A percentile compares a stretch with the other conserved stretches of the same genome.
phyloP scores from a whole-genome alignment of 2,113 vertebrate genomes.

The Rhizomys pruinosus region DNA sequence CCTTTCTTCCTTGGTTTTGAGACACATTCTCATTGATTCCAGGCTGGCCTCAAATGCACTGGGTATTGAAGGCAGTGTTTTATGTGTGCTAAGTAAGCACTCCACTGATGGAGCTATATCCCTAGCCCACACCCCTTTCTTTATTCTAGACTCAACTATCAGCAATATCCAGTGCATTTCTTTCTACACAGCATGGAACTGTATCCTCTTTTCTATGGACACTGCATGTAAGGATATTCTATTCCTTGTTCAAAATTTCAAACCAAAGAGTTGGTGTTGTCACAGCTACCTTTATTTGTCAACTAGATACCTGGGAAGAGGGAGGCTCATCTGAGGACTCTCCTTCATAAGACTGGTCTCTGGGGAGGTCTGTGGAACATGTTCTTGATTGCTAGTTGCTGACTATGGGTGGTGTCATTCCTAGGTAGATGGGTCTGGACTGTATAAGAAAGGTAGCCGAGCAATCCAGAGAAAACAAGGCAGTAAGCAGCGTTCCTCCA shows the following conservation, averaged over 20 bases:
- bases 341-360: too few relatives aligned
- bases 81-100: not conserved
- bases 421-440: too few relatives aligned
- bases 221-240: not conserved
- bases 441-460: too few relatives aligned
- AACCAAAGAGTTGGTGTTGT: not conserved
- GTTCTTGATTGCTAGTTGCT: too few relatives aligned
- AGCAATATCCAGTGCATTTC: not conserved
- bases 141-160: not conserved
- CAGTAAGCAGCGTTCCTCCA: too few relatives aligned
- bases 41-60: not conserved
- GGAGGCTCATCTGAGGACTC: too few relatives aligned
- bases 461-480: too few relatives aligned
- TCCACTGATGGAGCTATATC: not conserved
- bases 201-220: not conserved
- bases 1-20: not conserved
- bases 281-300: too few relatives aligned
- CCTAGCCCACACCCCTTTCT: not conserved
- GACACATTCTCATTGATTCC: not conserved
- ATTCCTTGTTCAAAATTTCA: not conserved
- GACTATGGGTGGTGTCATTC: too few relatives aligned
- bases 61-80: not conserved
- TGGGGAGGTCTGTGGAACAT: too few relatives aligned
- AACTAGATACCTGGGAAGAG: too few relatives aligned
- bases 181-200: not conserved